Conservation (phyloP, 2,797 vertebrate species). For the Myoxocephalus aenaeus region DNA sequence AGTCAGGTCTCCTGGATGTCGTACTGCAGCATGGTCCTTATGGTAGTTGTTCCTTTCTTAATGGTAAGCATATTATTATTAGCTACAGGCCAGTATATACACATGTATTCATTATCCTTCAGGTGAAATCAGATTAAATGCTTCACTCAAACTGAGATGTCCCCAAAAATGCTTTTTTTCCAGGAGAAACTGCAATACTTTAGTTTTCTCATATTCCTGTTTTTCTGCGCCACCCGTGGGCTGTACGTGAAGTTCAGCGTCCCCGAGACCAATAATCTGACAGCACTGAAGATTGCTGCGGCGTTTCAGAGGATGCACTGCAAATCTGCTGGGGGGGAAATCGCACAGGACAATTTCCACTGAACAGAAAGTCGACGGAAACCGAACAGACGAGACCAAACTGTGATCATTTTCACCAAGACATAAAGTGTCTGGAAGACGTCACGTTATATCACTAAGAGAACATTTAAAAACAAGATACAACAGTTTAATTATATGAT, state of each 20-base stretch:
- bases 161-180: constrained; percentile 35
- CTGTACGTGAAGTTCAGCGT: constrained; percentile 70
- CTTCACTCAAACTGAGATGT: not conserved
- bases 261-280: constrained; percentile 78
- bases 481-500: not conserved
- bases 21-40: constrained; percentile 81
- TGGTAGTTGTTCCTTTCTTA: constrained; percentile 86
- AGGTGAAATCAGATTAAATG: not conserved
- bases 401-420: constrained; percentile 52
- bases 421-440: not conserved
- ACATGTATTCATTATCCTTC: not conserved
- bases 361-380: not conserved
- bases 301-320: constrained; percentile 79
- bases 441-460: not conserved
- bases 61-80: constrained; percentile 78
- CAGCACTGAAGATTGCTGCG: constrained; percentile 72
- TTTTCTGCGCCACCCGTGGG: constrained; percentile 61
- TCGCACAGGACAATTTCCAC: not conserved
- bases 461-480: not conserved
- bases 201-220: constrained; percentile 83
- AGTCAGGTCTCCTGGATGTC: constrained; percentile 75
- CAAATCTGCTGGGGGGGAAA: constrained; percentile 30
- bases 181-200: constrained; percentile 85
- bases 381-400: constrained; percentile 26
- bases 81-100: not conserved